Evolutionary conservation across 2,888 invertebrate species (phyloP).

Genomic region (Thysanoteuthis rhombus): DNA sequence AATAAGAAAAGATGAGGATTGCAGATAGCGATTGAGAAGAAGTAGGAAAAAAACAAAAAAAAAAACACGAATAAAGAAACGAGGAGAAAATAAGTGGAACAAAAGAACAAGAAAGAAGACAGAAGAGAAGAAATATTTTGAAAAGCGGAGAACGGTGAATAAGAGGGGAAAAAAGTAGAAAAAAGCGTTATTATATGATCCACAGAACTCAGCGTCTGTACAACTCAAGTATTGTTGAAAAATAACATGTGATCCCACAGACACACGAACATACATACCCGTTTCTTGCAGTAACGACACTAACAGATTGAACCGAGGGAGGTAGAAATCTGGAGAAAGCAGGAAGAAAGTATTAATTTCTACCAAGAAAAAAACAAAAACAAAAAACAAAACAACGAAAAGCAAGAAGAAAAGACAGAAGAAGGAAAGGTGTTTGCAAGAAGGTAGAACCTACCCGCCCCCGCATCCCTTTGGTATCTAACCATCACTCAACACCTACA

Average conservation of each 20-base stretch:
- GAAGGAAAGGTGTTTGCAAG: background rate
- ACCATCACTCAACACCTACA: background rate
- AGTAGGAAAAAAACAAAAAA: no score
- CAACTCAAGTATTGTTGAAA: background rate
- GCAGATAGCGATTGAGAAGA: no score
- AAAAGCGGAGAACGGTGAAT: no score
- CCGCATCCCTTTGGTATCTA: background rate
- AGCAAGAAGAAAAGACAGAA: no score
- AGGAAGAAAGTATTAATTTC: background rate
- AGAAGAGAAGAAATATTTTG: no score
- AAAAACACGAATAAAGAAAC: no score
- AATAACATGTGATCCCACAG: background rate
- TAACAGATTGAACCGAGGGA: background rate
- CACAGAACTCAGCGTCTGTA: background rate
- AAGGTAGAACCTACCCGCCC: background rate
- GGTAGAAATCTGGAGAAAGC: background rate
- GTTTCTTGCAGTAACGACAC: background rate
- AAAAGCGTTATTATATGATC: background rate
- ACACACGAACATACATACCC: background rate
- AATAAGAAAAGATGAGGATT: no score
- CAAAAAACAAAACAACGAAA: no score
- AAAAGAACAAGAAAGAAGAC: no score
- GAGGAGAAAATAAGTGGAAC: no score
- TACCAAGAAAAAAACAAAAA: background rate
- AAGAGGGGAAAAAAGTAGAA: background rate